A percentile compares a stretch with the other conserved stretches of the same genome.
phyloP scores from a whole-genome alignment of 2,797 vertebrate species.

The Melanotaenia maccullochi region DNA sequence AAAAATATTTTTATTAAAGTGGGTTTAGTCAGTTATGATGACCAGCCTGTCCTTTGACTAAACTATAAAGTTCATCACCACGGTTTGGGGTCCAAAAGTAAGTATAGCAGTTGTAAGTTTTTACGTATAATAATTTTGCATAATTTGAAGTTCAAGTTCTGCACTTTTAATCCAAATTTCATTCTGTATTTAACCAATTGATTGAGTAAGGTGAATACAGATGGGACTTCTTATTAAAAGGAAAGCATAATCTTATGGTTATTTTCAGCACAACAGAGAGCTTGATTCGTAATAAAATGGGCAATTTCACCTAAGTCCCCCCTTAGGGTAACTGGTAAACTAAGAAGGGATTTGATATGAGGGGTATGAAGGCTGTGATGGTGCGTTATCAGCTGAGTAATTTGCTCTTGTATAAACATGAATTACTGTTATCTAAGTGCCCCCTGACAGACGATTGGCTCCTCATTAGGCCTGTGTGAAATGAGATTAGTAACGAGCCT shows the following conservation, averaged over 20 bases:
- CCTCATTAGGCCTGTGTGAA: slow-evolving; percentile 81
- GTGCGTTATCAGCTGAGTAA: slow-evolving; percentile 79
- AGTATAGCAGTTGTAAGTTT: neutral
- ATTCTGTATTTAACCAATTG: slow-evolving; percentile 18
- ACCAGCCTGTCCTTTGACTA: neutral
- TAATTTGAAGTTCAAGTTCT: neutral
- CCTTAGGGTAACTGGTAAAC: slow-evolving; percentile 73
- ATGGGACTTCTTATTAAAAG: slow-evolving; percentile 56
- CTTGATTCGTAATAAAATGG: slow-evolving; percentile 79
- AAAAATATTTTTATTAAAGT: no score
- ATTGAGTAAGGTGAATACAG: slow-evolving; percentile 35
- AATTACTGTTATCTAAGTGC: slow-evolving; percentile 79
- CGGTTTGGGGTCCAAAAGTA: neutral
- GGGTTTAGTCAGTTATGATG: neutral
- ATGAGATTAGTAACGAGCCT: slow-evolving; percentile 81
- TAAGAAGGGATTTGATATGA: slow-evolving; percentile 75
- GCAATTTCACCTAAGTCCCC: slow-evolving; percentile 77
- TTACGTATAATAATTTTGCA: neutral
- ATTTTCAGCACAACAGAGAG: slow-evolving; percentile 72
- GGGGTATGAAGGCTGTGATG: slow-evolving; percentile 70
- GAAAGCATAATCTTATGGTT: slow-evolving; percentile 67
- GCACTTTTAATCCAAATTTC: slow-evolving; percentile 9
- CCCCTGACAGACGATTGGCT: slow-evolving; percentile 78
- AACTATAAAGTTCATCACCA: neutral
- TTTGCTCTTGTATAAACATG: slow-evolving; percentile 82